Evolutionary conservation across 1,140 invertebrate genomes (phyloP), one percentile per base, ranked within the genome.

Genomic region (Augochlora pura): DNA sequence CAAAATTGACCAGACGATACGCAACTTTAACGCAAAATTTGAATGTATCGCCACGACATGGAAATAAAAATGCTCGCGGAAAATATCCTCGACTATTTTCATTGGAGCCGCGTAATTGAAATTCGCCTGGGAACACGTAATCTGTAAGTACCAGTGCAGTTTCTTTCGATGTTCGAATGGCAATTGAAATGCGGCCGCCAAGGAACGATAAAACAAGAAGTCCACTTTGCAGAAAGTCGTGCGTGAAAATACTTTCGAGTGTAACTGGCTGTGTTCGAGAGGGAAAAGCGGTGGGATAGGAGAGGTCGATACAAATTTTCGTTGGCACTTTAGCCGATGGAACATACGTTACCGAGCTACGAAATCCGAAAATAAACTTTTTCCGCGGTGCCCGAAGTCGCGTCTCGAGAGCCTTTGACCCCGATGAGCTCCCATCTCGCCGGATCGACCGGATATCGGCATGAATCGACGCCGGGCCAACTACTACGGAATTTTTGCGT

Each of bases 291-390:
- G 32, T 6, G 49, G 16, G 49, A 21, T 52, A 57, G 21, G 39
- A 46, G 39, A 46, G 39, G 2, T n/a, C 18, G 14, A 66, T 54
- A 57, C 9, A 54, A 69, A 57, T 57, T 57, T 38, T 38, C 23
- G 25, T 4, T 21, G 10, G 25, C 27, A 38, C 49, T 69, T n/a
- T 14, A 2, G 2, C 4, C 25, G 46, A 52, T 52, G 66, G n/a
- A 59, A 38, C 68, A 59, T 14, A 16, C 54, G 21, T 23, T n/a
- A 16, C 52, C 2, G 23, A 6, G 0, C 10, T 57, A 21, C 0
- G 0, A 67, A 67, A 57, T 66, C 16, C n/a, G 23, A 75, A 46
- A 59, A 75, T 59, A 57, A 59, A 59, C 16, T 6, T 66, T 59
- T 42, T 12, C 14, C 16, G 12, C 16, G 21, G 1, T 1, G 21